These are phyloP conservation scores for Borostomias antarcticus DNA, from an alignment of 2,797 vertebrate genomes.

Conservation along the genomic window DNA sequence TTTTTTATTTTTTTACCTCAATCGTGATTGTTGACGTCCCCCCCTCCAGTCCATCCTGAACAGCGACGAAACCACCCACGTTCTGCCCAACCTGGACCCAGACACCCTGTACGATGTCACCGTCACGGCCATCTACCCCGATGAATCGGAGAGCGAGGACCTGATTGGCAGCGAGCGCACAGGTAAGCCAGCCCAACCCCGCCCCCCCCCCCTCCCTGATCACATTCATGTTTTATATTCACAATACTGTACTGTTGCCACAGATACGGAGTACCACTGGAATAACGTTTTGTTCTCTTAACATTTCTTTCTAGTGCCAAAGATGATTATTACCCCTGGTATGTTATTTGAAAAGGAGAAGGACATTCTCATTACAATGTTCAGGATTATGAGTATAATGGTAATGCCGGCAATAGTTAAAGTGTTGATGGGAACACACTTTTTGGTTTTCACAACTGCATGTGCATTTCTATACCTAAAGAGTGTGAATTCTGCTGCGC, in stretches of 20 bases:
- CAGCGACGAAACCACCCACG: slow-evolving; percentile 79
- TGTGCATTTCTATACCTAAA: slow-evolving; percentile 48
- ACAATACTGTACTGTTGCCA: not conserved
- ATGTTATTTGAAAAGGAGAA: slow-evolving; percentile 54
- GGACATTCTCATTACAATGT: slow-evolving; percentile 27
- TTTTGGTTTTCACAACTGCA: slow-evolving; percentile 44
- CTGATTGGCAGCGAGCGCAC: slow-evolving; percentile 87
- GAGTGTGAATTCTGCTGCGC: slow-evolving; percentile 31
- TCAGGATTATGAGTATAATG: slow-evolving; percentile 43
- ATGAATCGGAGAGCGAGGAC: slow-evolving; percentile 95
- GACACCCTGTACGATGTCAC: slow-evolving; percentile 87
- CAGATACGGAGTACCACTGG: not conserved
- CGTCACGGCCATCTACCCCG: slow-evolving; percentile 94
- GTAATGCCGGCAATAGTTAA: slow-evolving; percentile 29
- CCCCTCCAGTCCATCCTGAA: slow-evolving; percentile 82
- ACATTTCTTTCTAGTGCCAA: slow-evolving; percentile 73
- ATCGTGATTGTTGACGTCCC: too few relatives aligned
- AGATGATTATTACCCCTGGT: slow-evolving; percentile 57
- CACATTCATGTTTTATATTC: slow-evolving; percentile 3
- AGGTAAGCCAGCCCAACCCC: slow-evolving; percentile 75
- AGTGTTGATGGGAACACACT: slow-evolving; percentile 32
- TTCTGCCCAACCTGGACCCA: slow-evolving; percentile 85
- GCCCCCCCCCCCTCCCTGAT: not conserved
- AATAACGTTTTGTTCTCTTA: slow-evolving; percentile 62
- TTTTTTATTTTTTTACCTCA: not conserved